Evolutionary conservation across 2,113 vertebrate species (phyloP).

Genomic region (Nibea coibor): DNA sequence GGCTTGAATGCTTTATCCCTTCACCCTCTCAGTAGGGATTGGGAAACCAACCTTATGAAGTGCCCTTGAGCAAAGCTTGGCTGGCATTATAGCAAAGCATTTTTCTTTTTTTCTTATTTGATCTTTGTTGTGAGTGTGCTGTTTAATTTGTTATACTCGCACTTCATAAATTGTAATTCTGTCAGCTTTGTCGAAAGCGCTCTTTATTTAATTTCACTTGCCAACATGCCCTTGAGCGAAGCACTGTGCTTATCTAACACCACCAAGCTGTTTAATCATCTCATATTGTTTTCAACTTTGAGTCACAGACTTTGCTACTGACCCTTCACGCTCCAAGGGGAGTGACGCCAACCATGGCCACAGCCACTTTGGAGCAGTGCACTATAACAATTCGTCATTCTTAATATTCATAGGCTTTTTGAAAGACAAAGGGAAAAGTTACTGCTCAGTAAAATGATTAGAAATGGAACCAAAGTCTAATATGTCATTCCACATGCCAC

Average conservation of each 20-base stretch:
- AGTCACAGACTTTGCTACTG: constrained; percentile 42
- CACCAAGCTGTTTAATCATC: constrained; percentile 68
- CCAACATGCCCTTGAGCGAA: constrained; percentile 54
- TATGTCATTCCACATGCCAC: not conserved
- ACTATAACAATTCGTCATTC: constrained; percentile 2
- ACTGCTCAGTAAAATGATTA: not conserved
- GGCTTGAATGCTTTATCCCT: constrained; percentile 25
- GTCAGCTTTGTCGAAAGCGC: constrained; percentile 45
- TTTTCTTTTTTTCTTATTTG: constrained; percentile 23
- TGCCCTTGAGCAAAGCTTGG: constrained; percentile 44
- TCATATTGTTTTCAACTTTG: constrained; percentile 62
- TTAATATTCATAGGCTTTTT: constrained; percentile 5
- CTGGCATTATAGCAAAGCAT: constrained; percentile 15
- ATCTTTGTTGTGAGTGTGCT: constrained; percentile 40
- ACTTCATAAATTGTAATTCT: constrained; percentile 63
- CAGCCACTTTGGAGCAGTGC: constrained; percentile 22
- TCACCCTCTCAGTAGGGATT: constrained; percentile 25
- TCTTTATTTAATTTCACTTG: constrained; percentile 62
- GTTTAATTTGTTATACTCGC: constrained; percentile 46
- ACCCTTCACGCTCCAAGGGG: constrained; percentile 46
- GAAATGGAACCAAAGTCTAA: not conserved
- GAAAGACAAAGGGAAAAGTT: constrained; percentile 6
- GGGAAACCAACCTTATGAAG: constrained; percentile 32
- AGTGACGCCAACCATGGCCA: constrained; percentile 31
- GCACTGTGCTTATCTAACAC: constrained; percentile 64